Conservation (phyloP, 2,797 vertebrate species). For the Mallotus villosus region DNA sequence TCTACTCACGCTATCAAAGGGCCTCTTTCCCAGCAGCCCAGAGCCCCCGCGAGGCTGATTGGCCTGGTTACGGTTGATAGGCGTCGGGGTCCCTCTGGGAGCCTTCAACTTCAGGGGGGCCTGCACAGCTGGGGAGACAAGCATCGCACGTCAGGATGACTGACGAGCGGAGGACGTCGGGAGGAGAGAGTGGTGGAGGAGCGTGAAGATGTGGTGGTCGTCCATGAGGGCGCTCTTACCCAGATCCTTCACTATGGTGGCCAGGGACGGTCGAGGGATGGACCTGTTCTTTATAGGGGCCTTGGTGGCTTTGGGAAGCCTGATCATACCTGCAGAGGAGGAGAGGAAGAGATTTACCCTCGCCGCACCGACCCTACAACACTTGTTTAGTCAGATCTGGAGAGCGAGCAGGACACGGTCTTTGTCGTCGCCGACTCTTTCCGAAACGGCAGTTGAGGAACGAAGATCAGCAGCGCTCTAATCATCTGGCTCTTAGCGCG, state of each 20-base stretch:
- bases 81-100: conserved; percentile 87
- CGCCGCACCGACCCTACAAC: background rate
- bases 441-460: too few species aligned
- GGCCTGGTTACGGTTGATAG: conserved; percentile 92
- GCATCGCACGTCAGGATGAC: background rate
- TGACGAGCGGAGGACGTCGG: background rate
- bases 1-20: conserved; percentile 83
- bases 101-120: conserved; percentile 91
- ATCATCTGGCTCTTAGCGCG: too few species aligned
- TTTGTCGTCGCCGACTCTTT: too few species aligned
- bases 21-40: conserved; percentile 84
- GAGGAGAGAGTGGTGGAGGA: too few species aligned
- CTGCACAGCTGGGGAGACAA: conserved; percentile 76
- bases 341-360: background rate
- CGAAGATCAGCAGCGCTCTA: too few species aligned
- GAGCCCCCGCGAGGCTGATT: conserved; percentile 83
- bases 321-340: conserved; percentile 81
- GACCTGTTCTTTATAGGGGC: conserved; percentile 83
- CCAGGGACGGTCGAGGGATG: conserved; percentile 82
- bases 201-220: background rate
- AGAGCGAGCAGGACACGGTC: too few species aligned
- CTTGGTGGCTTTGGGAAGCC: conserved; percentile 91
- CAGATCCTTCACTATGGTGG: conserved; percentile 89
- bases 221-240: conserved; percentile 72
- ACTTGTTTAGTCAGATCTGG: background rate